Conservation (phyloP, 2,113 vertebrate species). For the Choloepus hoffmanni region DNA sequence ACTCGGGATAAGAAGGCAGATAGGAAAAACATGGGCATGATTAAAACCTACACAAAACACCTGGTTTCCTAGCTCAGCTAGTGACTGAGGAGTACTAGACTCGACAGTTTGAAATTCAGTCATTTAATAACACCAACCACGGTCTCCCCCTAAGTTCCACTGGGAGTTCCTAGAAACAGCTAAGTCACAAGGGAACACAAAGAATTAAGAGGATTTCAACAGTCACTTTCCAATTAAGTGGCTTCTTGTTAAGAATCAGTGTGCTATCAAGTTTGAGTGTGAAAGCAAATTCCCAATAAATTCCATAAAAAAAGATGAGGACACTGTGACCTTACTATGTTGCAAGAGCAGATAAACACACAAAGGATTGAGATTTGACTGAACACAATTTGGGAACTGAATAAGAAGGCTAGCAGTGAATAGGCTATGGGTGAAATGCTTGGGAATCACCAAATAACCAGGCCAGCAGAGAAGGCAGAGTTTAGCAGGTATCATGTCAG, state of each 20-base stretch:
- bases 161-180: neutral
- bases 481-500: neutral
- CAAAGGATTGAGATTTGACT: neutral
- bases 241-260: neutral
- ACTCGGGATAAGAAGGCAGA: neutral
- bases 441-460: neutral
- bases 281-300: conserved; percentile 33
- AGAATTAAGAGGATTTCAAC: neutral
- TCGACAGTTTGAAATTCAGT: neutral
- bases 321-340: neutral
- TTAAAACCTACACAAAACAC: conserved; percentile 10
- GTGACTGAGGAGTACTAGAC: neutral
- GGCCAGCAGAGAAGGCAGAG: neutral
- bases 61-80: neutral
- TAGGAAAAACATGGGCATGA: neutral
- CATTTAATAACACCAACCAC: neutral
- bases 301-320: neutral
- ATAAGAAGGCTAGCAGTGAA: neutral
- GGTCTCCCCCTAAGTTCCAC: neutral
- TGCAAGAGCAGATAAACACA: neutral
- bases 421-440: neutral
- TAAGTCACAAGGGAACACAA: neutral
- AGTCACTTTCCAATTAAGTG: neutral
- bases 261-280: neutral
- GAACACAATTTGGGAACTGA: neutral